Evolutionary conservation across 2,888 invertebrate genomes (phyloP), one percentile per base, ranked within the genome.

Genomic region (Actias luna): DNA sequence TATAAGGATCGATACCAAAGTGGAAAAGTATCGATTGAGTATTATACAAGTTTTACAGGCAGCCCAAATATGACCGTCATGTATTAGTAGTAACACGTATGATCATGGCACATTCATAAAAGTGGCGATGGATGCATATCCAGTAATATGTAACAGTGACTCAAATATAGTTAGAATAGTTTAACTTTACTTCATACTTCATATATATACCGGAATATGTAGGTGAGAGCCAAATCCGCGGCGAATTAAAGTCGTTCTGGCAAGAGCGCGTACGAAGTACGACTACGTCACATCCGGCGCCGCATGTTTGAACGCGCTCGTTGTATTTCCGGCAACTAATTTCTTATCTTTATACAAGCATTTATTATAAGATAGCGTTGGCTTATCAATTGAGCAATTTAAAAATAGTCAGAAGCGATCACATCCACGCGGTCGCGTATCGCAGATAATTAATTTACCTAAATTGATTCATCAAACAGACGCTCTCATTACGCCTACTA

Each of bases 281-380:
- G 67, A 61, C 65, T 73, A 73, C 83, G 82, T 83, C 83, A 83
- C 76, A 79, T 84, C 83, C 84, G 80, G 69, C 69, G 72, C 68
- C 73, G 77, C 77, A 76, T 78, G 75, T 76, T 77, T 77, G 70
- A 67, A 64, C 76, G 69, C 77, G 73, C 73, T 76, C 64, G 73
- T 75, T 77, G 73, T 69, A 73, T 75, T 79, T 82, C 82, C 81
- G 78, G 75, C 73, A 70, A 52, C 60, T 72, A 62, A 63, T 68
- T 39, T 58, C 63, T 60, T 50, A 12, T 46, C 60, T 66, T 62
- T 64, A 42, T 42, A 61, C 18, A 60, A 33, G 10, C 57, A 7
- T 31, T 8, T 42, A 42, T 18, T 42, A 42, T n/a, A 39, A 42
- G 42, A 42, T 42, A 42, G 8, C 18, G 42, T 42, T 42, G 7